Base-by-base conservation (phyloP, 2,797 vertebrate species). In the Sphaeramia orbicularis region DNA sequence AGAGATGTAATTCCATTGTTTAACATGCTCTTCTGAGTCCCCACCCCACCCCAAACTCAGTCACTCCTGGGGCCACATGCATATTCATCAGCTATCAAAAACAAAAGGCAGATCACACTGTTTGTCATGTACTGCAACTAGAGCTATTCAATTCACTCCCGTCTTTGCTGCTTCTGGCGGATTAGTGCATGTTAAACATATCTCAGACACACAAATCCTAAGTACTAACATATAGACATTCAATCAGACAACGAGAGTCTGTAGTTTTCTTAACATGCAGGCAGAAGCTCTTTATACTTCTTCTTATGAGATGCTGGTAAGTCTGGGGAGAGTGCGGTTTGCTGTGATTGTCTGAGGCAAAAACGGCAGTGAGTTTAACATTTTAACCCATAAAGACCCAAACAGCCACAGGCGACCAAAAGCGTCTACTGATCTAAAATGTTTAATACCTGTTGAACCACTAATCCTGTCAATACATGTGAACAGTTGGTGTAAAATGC, bases 1-100 rank as follows among this genome's bases (percentile, higher is more conserved):
- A 91, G 89, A 91, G 85, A 90, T 92, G 90, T 92, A 93, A 91
- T 88, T 91, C 91, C 86, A 91, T 93, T 93, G 90, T 92, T 89
- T 74, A 89, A 91, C 89, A 86, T 87, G 86, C 84, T 90, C 89
- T 54, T 87, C 85, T 61, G 85, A 87, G 88, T 83, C 78, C 74
- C 85, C 79, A 74, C 74, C 76, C 76, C 71, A 76, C 70, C 85
- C 74, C 65, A 86, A 89, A 89, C 76, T 78, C 84, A 85, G 81
- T 91, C 84, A 87, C 86, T 90, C 81, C 69, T 52, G 74, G 84
- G 86, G 84, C 84, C 71, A 79, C 79, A 90, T 91, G 81, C 80
- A 92, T 91, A 92, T 92, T 91, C 88, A 91, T 88, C 84, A 89
- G 87, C 67, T 74, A 77, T 85, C 75, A 83, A 86, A 91, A 91